These are phyloP conservation scores for Drosophila histrio DNA, from an alignment of 2,888 invertebrate species.

Conservation along the genomic window DNA sequence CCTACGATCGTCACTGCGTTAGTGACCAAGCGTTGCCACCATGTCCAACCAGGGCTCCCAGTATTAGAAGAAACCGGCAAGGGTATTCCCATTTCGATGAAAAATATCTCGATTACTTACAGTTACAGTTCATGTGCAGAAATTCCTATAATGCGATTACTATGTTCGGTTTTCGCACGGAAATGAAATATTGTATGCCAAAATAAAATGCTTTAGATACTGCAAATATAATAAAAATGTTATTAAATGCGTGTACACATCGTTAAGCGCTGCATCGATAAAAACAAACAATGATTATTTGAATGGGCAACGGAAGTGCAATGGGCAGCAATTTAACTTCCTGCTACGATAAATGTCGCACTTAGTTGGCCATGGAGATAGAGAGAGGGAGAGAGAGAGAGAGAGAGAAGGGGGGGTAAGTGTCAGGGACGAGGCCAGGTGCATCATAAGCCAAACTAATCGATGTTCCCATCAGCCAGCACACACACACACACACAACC, in stretches of 20 bases:
- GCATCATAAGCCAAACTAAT: not conserved
- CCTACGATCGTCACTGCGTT: no score
- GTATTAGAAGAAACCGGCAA: not conserved
- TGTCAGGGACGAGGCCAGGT: not conserved
- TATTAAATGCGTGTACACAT: not conserved
- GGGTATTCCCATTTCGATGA: not conserved
- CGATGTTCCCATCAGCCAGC: conserved; percentile 12
- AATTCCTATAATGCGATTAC: conserved; percentile 12
- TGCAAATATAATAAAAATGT: conserved; percentile 19
- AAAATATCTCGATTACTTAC: not conserved
- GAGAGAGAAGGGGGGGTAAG: not conserved
- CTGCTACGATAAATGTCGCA: conserved; percentile 42
- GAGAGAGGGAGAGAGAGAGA: not conserved
- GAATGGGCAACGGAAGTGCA: conserved; percentile 54
- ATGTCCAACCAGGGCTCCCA: no score
- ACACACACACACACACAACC: conserved; percentile 16
- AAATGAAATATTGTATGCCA: conserved; percentile 26
- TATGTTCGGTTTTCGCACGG: conserved; percentile 1
- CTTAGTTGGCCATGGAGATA: not conserved
- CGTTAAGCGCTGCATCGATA: not conserved
- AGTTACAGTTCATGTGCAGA: not conserved
- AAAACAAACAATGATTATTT: conserved; percentile 18
- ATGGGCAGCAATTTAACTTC: conserved; percentile 41
- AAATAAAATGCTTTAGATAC: not conserved
- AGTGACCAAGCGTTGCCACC: no score